Percentiles rank a stretch among this genome's conserved stretches.
These are phyloP conservation scores for Emberiza fucata DNA, from an alignment of 2,113 vertebrate genomes.

Conservation along the genomic window DNA sequence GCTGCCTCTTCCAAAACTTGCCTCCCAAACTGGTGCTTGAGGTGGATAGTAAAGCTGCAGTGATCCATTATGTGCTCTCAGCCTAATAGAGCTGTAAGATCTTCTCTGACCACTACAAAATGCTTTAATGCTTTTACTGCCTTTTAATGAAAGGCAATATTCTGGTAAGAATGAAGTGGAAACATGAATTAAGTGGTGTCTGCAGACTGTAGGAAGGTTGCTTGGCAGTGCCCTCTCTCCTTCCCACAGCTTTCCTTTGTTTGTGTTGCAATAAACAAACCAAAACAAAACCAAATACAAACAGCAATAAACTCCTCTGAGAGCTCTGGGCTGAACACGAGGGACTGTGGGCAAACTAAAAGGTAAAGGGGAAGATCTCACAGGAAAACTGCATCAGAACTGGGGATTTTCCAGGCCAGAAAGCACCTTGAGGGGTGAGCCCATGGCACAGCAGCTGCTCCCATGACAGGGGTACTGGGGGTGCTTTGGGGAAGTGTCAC, in stretches of 20 bases:
- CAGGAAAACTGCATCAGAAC: background rate
- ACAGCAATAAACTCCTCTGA: background rate
- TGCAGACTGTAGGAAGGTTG: background rate
- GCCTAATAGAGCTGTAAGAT: background rate
- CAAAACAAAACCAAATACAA: background rate
- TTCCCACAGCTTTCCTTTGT: background rate
- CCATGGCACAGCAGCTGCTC: background rate
- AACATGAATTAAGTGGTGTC: background rate
- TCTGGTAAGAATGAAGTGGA: background rate
- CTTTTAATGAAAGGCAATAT: background rate
- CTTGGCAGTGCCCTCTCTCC: background rate
- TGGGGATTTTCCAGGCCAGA: background rate
- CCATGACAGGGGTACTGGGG: accelerated
- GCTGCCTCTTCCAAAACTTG: accelerated
- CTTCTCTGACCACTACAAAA: background rate
- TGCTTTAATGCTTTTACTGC: background rate
- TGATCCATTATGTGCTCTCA: background rate
- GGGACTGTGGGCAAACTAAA: background rate
- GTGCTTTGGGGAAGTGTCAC: background rate
- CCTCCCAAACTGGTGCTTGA: background rate
- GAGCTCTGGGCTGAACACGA: background rate
- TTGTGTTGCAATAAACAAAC: background rate
- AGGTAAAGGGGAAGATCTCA: background rate
- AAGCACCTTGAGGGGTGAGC: background rate
- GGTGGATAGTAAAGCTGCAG: background rate